phyloP scores from a whole-genome alignment of 2,888 invertebrate genomes.

The Drosophila siamana region DNA sequence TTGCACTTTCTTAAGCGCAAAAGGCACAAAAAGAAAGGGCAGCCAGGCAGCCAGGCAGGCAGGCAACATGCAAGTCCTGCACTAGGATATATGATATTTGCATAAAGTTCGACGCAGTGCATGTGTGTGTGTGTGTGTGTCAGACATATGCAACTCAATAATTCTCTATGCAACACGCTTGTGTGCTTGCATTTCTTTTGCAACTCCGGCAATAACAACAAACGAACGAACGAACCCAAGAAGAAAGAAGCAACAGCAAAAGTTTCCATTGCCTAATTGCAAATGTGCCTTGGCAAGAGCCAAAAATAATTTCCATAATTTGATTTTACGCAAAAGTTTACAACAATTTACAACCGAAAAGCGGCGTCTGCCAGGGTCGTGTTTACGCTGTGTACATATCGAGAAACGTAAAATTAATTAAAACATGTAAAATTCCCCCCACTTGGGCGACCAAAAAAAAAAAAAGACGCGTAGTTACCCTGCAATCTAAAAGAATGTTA shows the following conservation, averaged over 20 bases:
- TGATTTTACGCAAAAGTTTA: constrained; percentile 51
- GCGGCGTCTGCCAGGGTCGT: constrained; percentile 34
- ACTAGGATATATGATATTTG: constrained; percentile 50
- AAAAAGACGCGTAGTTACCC: background rate
- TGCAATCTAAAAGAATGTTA: background rate
- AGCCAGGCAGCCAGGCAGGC: constrained; percentile 4
- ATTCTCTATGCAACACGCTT: constrained; percentile 18
- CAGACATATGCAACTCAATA: constrained; percentile 25
- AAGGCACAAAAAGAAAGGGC: constrained; percentile 1
- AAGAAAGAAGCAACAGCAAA: constrained; percentile 20
- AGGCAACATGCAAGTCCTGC: constrained; percentile 28
- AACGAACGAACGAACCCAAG: too few species aligned
- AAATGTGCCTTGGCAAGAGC: constrained; percentile 52
- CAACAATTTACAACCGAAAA: constrained; percentile 42
- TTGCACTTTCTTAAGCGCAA: constrained; percentile 63
- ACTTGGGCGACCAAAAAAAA: background rate
- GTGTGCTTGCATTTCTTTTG: constrained; percentile 27
- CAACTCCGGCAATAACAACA: constrained; percentile 20
- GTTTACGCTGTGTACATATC: constrained; percentile 39
- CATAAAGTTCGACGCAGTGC: constrained; percentile 47
- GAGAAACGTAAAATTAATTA: constrained; percentile 66
- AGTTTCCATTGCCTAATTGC: constrained; percentile 74
- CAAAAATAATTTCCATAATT: constrained; percentile 72
- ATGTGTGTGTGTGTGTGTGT: constrained; percentile 1
- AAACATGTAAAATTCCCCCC: constrained; percentile 31